Base-by-base conservation (phyloP, 2,797 vertebrate genomes). In the Lithobates pipiens region DNA sequence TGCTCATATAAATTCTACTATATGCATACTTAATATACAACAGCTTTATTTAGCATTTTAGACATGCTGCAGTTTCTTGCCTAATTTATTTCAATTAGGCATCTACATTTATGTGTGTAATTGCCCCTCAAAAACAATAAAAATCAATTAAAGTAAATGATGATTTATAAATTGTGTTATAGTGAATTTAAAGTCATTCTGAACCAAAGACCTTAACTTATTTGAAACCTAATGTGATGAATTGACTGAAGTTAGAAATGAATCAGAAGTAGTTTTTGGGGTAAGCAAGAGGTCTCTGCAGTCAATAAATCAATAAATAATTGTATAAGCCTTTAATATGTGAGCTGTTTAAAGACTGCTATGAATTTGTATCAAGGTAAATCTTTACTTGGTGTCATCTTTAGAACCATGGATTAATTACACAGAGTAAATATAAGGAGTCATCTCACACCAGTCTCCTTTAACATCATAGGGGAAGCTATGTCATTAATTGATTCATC, bases 131-230 rank as follows among this genome's bases (percentile, higher is more conserved):
- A 21, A 88, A 91, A 84, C 39, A 90, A 3, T 89, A 83, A 86
- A 86, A 88, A 68, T 88, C 46, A 87, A 1, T 88, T 89, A 81
- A 84, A 83, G 77, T 88, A 91, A 91, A 90, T 82, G 1, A 85
- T 91, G n/a, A 90, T 92, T 89, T 92, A 86, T 82, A 50, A 84
- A 90, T 88, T 71, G 76, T 91, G 78, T 88, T 65, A 23, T 87
- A 44, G 29, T 83, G n/a, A 88, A 88, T 91, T 89, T 89, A 84
- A 85, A 83, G 61, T 90, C 16, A 86, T 88, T 89, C 90, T 32
- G 91, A 90, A 80, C 75, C 0, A 90, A 81, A 90, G 65, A 89
- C 57, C 42, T 25, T 84, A 73, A 84, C 71, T 82, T 76, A 76
- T 61, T 85, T 78, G 34, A 23, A 89, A 86, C 2, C 74, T 88